Evolutionary conservation across 2,888 invertebrate genomes (phyloP), one percentile per base, ranked within the genome.

Genomic region (Synanthedon tipuliformis): DNA sequence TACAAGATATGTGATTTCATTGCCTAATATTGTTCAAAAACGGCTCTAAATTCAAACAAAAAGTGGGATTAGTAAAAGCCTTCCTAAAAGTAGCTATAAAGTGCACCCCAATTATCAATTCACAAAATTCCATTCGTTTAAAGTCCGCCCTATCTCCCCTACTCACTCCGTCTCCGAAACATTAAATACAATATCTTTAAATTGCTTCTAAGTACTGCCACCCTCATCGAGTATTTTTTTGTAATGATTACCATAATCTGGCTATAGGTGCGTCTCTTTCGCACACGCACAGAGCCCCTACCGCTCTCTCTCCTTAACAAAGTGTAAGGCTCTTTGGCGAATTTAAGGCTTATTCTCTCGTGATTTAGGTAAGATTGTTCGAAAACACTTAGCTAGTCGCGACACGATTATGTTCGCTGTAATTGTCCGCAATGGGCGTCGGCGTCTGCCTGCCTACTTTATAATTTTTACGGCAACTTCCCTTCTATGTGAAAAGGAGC

Each of bases 111-210:
- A 80, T 82, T 82, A 82, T 75, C 74, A 75, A 82, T 84, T 82
- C 81, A 75, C 66, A 68, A 73, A 73, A 78, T 72, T 75, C 78
- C 64, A 66, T 68, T 69, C 72, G 66, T 34, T 34, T 34, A 34
- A 34, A 63, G 65, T 65, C 62, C 63, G 58, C 68, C 61, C 57
- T 57, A 63, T 34, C 64, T 63, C 52, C 52, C 69, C 74, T 40
- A 23, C 70, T 55, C 62, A 61, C 57, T 61, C 62, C 68, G 60
- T 63, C 66, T 68, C 57, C 70, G 65, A 64, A 78, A 78, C 82
- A 80, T 85, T 85, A 85, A 85, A 83, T 82, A 84, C 84, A 83
- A 81, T 85, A 84, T 84, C 83, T 82, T 79, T 75, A 84, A 85
- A 85, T 85, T 83, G 82, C 77, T 81, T 73, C 76, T 84, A 85